phyloP scores from a whole-genome alignment of 1,140 invertebrate genomes.

The Drosophila pandora region DNA sequence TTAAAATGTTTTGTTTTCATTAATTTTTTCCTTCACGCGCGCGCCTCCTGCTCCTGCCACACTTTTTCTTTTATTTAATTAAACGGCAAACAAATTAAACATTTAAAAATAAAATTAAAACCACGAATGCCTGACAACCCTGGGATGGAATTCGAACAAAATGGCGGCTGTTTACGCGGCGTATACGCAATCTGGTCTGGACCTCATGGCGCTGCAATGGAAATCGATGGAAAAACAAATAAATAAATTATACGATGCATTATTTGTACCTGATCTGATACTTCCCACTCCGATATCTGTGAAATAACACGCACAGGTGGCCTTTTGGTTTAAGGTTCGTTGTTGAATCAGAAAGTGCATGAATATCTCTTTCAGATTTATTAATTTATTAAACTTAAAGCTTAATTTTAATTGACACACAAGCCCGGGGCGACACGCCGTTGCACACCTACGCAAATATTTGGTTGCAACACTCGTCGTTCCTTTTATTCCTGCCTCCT shows the following conservation, averaged over 20 bases:
- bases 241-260: not conserved
- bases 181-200: conserved; percentile 24
- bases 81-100: conserved; percentile 53
- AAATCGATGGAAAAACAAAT: conserved; percentile 26
- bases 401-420: conserved; percentile 71
- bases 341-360: not conserved
- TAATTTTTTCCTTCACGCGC: conserved; percentile 14
- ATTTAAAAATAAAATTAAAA: conserved; percentile 20
- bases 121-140: conserved; percentile 6
- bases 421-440: conserved; percentile 34
- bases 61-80: conserved; percentile 58
- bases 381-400: conserved; percentile 63
- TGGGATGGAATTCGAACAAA: not conserved
- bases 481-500: conserved; percentile 8
- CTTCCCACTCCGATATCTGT: conserved; percentile 5
- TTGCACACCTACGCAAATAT: conserved; percentile 70
- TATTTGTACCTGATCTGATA: too few relatives aligned
- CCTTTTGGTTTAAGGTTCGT: conserved; percentile 83
- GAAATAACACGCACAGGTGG: conserved; percentile 64
- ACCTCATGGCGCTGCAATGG: conserved; percentile 6
- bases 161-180: conserved; percentile 1
- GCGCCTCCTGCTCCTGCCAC: conserved; percentile 21
- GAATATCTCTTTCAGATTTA: conserved; percentile 12
- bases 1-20: conserved; percentile 67
- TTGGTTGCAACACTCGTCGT: conserved; percentile 47